Base-by-base conservation (phyloP, 2,797 vertebrate species). In the Platalea minor region DNA sequence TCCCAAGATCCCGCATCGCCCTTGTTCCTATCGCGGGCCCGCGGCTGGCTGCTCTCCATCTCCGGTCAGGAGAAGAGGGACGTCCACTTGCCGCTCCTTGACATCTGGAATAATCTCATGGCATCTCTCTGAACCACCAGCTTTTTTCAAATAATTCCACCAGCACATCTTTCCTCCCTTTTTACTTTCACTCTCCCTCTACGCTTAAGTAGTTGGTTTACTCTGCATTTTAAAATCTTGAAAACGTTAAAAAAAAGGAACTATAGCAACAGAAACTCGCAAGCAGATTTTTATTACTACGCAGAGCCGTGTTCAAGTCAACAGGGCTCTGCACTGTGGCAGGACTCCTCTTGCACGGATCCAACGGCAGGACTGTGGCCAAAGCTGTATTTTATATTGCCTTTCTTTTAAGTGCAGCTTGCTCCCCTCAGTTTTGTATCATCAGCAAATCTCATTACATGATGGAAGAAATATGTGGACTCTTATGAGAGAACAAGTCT, bases 381-480 rank as follows among this genome's bases (percentile, higher is more conserved):
- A 85, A 54, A 41, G 88, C 57, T 33, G 41, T 67, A 33, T 75
- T 89, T 60, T 37, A 45, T 57, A 31, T 29, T 18, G 17, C 72
- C 39, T 88, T 56, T 18, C 80, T 93, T 95, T 83, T 17, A 79
- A 85, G 79, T 10, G 57, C 61, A 68, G 80, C 77, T 17, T 11
- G n/a, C 37, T 95, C 59, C 57, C 69, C 70, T 72, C 57, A 6
- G 23, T 57, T 93, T 23, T 18, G 70, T 85, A 82, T 91, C 93
- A 75, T 77, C 88, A 53, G 85, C 93, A 92, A 84, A 92, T 72
- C 67, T 80, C 93, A 91, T 93, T 60, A 95, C 89, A 85, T 3
- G 46, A 93, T 61, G 88, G 46, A 82, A 83, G 86, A 96, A 83
- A 88, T 73, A 95, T 51, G 54, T 2, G 53, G 80, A 10, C 61